These are phyloP conservation scores for Sylvia borin DNA, from an alignment of 2,797 vertebrate genomes.

Conservation along the genomic window DNA sequence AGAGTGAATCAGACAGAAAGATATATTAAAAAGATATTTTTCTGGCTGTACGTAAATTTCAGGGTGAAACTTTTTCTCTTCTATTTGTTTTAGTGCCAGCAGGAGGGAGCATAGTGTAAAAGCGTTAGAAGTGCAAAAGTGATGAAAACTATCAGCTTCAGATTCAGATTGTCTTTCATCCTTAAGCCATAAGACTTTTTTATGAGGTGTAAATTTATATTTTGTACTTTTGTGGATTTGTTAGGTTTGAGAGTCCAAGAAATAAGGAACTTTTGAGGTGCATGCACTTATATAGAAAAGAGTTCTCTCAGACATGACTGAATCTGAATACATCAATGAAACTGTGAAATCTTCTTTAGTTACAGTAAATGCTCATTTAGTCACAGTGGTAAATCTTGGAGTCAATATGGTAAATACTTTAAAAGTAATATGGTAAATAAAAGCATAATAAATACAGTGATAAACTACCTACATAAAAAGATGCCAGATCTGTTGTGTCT, in stretches of 20 bases:
- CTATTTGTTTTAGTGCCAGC: not conserved
- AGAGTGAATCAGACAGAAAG: not conserved
- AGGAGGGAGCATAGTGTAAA: not conserved
- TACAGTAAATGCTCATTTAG: not conserved
- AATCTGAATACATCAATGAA: not conserved
- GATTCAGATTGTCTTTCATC: not conserved
- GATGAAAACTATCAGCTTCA: not conserved
- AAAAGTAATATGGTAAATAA: not conserved
- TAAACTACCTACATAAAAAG: not conserved
- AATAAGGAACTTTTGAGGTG: not conserved
- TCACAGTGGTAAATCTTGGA: not conserved
- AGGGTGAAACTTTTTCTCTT: not conserved
- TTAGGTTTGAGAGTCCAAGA: not conserved
- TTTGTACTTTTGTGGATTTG: not conserved
- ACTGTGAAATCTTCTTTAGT: not conserved
- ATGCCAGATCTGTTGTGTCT: not conserved
- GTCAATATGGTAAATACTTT: not conserved
- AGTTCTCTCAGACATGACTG: not conserved
- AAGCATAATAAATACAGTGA: not conserved
- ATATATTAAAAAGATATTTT: not conserved
- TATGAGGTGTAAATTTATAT: not conserved
- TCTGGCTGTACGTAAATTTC: not conserved
- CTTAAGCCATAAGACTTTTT: not conserved
- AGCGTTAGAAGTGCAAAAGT: not conserved
- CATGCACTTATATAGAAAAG: not conserved